Percentiles rank a stretch among this genome's conserved stretches.
These are phyloP conservation scores for Botia kubotai DNA, from an alignment of 2,797 vertebrate genomes.

Conservation along the genomic window DNA sequence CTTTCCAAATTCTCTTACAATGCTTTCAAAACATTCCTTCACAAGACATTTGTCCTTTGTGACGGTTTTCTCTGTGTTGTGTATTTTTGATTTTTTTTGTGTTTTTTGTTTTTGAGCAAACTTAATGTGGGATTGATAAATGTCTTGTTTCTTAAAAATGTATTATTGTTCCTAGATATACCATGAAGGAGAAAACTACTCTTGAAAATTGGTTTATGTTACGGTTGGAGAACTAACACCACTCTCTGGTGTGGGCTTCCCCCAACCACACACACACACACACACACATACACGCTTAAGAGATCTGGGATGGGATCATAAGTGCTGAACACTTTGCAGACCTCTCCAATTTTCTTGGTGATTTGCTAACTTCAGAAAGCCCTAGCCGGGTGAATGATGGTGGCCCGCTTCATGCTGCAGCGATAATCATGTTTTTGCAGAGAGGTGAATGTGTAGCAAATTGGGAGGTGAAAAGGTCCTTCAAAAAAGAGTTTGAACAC, in stretches of 20 bases:
- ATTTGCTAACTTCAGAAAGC: conserved; percentile 82
- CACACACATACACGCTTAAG: conserved; percentile 51
- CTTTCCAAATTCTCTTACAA: conserved; percentile 26
- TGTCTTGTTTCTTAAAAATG: conserved; percentile 60
- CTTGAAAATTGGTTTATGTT: conserved; percentile 81
- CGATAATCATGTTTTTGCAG: conserved; percentile 83
- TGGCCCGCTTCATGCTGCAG: conserved; percentile 76
- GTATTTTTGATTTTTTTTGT: conserved; percentile 26
- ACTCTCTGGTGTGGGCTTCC: conserved; percentile 68
- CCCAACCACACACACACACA: conserved; percentile 55
- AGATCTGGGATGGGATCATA: conserved; percentile 65
- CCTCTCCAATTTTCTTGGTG: conserved; percentile 81
- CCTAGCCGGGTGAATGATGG: conserved; percentile 77
- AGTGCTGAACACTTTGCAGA: conserved; percentile 80
- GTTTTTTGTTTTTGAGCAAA: conserved; percentile 43
- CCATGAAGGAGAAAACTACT: conserved; percentile 72
- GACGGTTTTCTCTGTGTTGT: conserved; percentile 1
- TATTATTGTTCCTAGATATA: conserved; percentile 72
- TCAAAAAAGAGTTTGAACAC: conserved; percentile 65
- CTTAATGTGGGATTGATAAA: conserved; percentile 64
- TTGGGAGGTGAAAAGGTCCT: conserved; percentile 66
- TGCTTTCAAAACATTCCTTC: conserved; percentile 18
- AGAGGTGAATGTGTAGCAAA: conserved; percentile 75
- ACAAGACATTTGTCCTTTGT: conserved; percentile 12
- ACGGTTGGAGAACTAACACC: conserved; percentile 73